phyloP scores from a whole-genome alignment of 2,113 vertebrate species.

The Ascaphus truei region DNA sequence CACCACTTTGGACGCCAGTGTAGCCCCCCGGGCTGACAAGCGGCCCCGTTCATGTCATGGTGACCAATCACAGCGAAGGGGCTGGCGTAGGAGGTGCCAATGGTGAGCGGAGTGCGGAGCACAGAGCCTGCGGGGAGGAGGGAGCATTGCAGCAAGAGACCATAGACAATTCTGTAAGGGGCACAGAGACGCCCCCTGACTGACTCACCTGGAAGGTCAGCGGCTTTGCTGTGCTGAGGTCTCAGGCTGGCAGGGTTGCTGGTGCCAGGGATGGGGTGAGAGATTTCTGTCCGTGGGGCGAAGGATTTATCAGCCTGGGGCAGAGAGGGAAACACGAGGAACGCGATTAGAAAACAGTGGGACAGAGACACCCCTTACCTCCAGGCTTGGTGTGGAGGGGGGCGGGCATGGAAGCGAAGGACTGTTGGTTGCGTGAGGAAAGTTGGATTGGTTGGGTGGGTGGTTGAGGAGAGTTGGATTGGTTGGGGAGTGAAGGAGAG shows the following conservation, averaged over 20 bases:
- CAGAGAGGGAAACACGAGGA: slow-evolving; percentile 33
- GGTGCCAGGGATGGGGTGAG: slow-evolving; percentile 92
- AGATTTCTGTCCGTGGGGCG: slow-evolving; percentile 90
- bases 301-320: slow-evolving; percentile 96
- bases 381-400: fast-evolving
- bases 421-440: too few relatives aligned
- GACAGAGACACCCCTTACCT: not conserved
- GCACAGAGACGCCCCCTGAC: too few relatives aligned
- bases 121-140: slow-evolving; percentile 66
- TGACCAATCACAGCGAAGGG: slow-evolving; percentile 96
- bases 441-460: too few relatives aligned
- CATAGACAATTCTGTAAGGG: fast-evolving
- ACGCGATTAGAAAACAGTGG: too few relatives aligned
- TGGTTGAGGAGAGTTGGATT: too few relatives aligned
- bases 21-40: slow-evolving; percentile 85
- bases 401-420: too few relatives aligned
- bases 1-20: slow-evolving; percentile 80
- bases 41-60: slow-evolving; percentile 92
- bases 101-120: slow-evolving; percentile 83
- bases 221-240: slow-evolving; percentile 84
- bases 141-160: fast-evolving
- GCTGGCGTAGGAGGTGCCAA: slow-evolving; percentile 77
- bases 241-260: slow-evolving; percentile 90
- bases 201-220: slow-evolving; percentile 39
- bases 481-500: too few relatives aligned